Base-by-base conservation (phyloP, 1,140 invertebrate species). In the Drosophila micromelanica region DNA sequence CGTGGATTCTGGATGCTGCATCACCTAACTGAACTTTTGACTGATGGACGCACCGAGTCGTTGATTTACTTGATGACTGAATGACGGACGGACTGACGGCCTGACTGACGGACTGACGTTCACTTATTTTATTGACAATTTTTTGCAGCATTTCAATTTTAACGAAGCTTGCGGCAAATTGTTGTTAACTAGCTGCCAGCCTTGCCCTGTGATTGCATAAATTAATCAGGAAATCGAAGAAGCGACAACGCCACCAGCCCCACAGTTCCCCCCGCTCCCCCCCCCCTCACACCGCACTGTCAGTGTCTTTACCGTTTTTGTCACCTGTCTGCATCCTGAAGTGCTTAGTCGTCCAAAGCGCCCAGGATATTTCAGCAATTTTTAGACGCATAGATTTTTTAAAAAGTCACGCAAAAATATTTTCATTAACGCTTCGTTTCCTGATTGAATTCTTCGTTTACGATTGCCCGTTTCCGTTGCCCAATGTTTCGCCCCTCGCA, bases 61-160 rank as follows among this genome's bases (percentile, higher is more conserved):
- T 15, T 68, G 46, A 35, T 12, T 35, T 13, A 35, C 30, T 23
- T 13, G 11, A 27, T 51, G 45, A 40, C 43, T 51, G 68, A 40
- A 20, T 57, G 67, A 65, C 52, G 37, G 38, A 30, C 46, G 17
- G 35, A 40, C 11, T 40, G 46, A 60, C 35, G 9, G 12, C 12
- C 23, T 27, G 32, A 32, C 12, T 12, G 38, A 52, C 11, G 57
- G 62, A 30, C 56, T 56, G 71, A 13, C 49, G 27, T 45, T 73
- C 78, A 69, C 78, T 86, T 82, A 87, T 87, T 89, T 89, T 89
- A 87, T 87, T 89, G 82, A 87, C 82, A 82, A 78, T 89, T 82
- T 86, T 75, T 80, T 54, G 20, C 61, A 64, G 78, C 56, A 65
- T 87, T 87, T 89, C 82, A 89, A 87, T 87, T 87, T 89, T 69